These are phyloP conservation scores for Enteromius trimaculatus DNA, from an alignment of 2,797 vertebrate genomes.

Conservation along the genomic window DNA sequence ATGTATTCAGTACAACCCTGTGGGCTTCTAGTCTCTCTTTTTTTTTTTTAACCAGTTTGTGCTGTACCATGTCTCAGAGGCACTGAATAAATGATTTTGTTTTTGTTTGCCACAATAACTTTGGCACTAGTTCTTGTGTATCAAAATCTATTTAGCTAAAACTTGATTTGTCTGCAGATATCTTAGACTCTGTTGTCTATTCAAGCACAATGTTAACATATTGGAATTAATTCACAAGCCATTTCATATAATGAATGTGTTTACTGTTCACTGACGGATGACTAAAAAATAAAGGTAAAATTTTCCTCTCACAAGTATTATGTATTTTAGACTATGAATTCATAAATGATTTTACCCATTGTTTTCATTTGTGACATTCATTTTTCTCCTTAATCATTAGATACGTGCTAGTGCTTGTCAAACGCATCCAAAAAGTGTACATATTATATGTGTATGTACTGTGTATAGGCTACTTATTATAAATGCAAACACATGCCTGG, in stretches of 20 bases:
- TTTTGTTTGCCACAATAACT: constrained; percentile 64
- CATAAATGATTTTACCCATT: not conserved
- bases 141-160: constrained; percentile 17
- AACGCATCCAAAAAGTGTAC: too few relatives aligned
- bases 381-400: not conserved
- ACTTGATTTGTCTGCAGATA: constrained; percentile 17
- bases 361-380: not conserved
- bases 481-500: too few relatives aligned
- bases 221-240: constrained; percentile 29
- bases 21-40: constrained; percentile 59
- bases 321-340: constrained; percentile 4
- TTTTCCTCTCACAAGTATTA: not conserved
- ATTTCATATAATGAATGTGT: constrained; percentile 31
- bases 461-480: too few relatives aligned
- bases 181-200: not conserved
- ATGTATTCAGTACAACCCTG: constrained; percentile 65
- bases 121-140: constrained; percentile 37
- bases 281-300: constrained; percentile 27
- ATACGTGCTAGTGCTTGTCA: not conserved
- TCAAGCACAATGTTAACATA: constrained; percentile 36
- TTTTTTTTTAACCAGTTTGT: constrained; percentile 70
- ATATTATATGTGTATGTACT: too few relatives aligned
- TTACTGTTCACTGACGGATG: constrained; percentile 30
- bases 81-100: constrained; percentile 87
- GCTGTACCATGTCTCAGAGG: constrained; percentile 83